Percentiles rank a stretch among this genome's conserved stretches.
phyloP scores from a whole-genome alignment of 1,140 invertebrate genomes.

The Philaenus spumarius region DNA sequence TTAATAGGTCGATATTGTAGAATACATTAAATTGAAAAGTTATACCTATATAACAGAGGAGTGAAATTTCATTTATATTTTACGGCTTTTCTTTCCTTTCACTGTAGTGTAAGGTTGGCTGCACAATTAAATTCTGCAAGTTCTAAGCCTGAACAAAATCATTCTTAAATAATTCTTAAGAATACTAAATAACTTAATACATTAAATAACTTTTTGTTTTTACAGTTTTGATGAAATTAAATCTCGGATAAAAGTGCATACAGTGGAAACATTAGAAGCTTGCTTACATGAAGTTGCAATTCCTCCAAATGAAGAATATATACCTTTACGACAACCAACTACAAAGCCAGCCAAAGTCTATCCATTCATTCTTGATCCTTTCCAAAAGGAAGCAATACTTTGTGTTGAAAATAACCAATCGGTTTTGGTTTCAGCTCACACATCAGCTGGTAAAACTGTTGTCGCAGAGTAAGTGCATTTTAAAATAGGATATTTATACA shows the following conservation, averaged over 20 bases:
- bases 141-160: neutral
- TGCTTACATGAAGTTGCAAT: slow-evolving; percentile 48
- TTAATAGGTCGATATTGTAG: neutral
- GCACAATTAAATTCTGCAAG: neutral
- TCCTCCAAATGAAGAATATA: too few relatives aligned
- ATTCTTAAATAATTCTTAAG: neutral
- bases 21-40: neutral
- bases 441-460: slow-evolving; percentile 98
- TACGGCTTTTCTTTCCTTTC: neutral
- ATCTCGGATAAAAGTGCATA: slow-evolving; percentile 72
- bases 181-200: neutral
- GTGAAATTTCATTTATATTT: neutral
- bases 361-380: too few relatives aligned
- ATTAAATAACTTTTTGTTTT: neutral
- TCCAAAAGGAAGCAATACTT: slow-evolving; percentile 65
- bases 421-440: slow-evolving; percentile 98
- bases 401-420: slow-evolving; percentile 90
- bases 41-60: neutral
- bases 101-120: neutral
- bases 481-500: too few relatives aligned
- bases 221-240: slow-evolving; percentile 12
- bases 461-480: slow-evolving; percentile 85
- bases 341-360: too few relatives aligned
- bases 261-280: slow-evolving; percentile 78
- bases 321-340: too few relatives aligned